These are phyloP conservation scores for Carollia perspicillata DNA, from an alignment of 2,113 vertebrate species.

Conservation along the genomic window DNA sequence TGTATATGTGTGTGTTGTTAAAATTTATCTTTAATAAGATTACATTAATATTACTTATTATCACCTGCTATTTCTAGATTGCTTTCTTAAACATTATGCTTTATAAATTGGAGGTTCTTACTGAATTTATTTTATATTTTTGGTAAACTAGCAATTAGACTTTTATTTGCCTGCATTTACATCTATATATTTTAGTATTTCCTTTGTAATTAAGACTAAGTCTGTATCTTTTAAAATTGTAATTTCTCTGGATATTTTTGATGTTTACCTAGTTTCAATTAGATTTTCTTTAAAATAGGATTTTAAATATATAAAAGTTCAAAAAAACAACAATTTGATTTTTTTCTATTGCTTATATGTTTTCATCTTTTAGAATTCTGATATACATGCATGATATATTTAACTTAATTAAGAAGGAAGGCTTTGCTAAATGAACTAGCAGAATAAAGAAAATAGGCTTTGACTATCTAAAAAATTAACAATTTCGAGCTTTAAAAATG, in stretches of 20 bases:
- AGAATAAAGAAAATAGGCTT: slow-evolving; percentile 1
- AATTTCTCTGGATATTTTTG: slow-evolving; percentile 11
- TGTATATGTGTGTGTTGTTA: not conserved
- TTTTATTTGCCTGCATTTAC: not conserved
- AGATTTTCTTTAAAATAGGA: not conserved
- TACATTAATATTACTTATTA: not conserved
- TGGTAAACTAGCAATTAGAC: not conserved
- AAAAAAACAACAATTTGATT: not conserved
- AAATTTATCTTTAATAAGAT: slow-evolving; percentile 1
- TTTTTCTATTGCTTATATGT: not conserved
- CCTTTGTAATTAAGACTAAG: not conserved
- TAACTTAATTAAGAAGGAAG: not conserved
- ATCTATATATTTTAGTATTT: not conserved
- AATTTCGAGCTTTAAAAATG: slow-evolving; percentile 1
- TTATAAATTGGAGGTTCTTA: not conserved
- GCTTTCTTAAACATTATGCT: not conserved
- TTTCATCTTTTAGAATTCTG: slow-evolving; percentile 45
- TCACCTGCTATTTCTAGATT: slow-evolving; percentile 18
- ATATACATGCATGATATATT: not conserved
- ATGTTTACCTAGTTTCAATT: not conserved
- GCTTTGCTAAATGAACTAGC: slow-evolving; percentile 36
- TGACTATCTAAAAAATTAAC: slow-evolving; percentile 27
- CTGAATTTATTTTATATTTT: slow-evolving; percentile 23
- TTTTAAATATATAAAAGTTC: not conserved
- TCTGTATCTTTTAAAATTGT: slow-evolving; percentile 16